Conservation (phyloP, 64 coral and sea anemone genomes). For the Acropora tenuis region DNA sequence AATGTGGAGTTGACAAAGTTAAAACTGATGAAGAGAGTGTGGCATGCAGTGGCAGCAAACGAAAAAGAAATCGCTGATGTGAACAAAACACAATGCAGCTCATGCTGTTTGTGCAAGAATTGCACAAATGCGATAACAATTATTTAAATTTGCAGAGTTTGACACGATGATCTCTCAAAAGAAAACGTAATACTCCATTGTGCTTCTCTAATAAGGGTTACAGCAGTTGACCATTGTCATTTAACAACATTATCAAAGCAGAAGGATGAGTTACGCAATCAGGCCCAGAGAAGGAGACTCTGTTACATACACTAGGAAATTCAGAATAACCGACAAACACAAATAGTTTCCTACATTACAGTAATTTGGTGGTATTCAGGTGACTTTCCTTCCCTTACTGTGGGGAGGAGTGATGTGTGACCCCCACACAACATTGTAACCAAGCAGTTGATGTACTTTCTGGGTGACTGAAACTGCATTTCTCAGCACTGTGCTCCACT, state of each 20-base stretch:
- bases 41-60: conserved; percentile 9
- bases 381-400: too few species aligned
- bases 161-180: background rate
- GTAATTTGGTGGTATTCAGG: too few species aligned
- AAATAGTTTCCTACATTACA: too few species aligned
- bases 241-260: background rate
- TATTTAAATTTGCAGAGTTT: background rate
- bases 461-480: too few species aligned
- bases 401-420: too few species aligned
- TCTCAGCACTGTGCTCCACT: too few species aligned
- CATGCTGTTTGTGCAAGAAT: conserved; percentile 1
- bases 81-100: background rate
- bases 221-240: background rate
- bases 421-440: too few species aligned
- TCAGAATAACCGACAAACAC: too few species aligned
- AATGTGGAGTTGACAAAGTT: background rate
- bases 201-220: background rate
- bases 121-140: conserved; percentile 1
- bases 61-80: conserved; percentile 32
- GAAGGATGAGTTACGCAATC: background rate
- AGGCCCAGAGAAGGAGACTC: background rate
- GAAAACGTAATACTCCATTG: background rate
- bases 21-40: background rate
- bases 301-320: background rate
- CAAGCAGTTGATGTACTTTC: too few species aligned